phyloP scores from a whole-genome alignment of 2,797 vertebrate species.

The Neopelma chrysocephalum region DNA sequence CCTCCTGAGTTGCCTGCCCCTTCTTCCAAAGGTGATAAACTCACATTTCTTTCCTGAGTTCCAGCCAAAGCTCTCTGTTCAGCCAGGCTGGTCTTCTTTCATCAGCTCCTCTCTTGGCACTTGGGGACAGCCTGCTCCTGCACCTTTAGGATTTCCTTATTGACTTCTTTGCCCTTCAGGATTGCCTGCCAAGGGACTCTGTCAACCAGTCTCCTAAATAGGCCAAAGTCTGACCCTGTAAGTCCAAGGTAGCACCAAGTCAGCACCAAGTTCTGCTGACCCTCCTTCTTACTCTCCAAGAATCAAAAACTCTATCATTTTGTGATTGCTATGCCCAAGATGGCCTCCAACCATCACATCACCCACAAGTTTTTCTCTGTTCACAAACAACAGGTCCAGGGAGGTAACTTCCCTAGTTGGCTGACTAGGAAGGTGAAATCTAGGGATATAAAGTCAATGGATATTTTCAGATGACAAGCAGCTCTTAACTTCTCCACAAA shows the following conservation, averaged over 20 bases:
- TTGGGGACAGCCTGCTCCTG: neutral
- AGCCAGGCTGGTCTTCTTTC: neutral
- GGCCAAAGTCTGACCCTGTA: neutral
- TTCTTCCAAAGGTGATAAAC: neutral
- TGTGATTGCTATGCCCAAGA: neutral
- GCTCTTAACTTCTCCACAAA: neutral
- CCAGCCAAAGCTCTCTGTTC: neutral
- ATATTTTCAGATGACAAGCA: neutral
- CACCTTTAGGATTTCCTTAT: neutral
- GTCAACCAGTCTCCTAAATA: neutral
- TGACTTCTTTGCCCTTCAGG: neutral
- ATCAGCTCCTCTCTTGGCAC: too few species aligned
- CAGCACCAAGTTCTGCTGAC: neutral
- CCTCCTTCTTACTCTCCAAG: neutral
- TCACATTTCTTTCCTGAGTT: neutral
- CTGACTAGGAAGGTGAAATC: neutral
- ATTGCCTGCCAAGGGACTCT: neutral
- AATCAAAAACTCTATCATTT: neutral
- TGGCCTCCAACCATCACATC: rapidly evolving
- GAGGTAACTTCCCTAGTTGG: neutral
- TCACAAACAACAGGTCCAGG: neutral
- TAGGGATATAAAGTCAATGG: neutral
- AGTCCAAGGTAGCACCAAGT: neutral
- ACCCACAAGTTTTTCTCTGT: neutral
- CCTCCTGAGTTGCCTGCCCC: neutral